Percentiles rank a stretch among this genome's conserved stretches.
These are phyloP conservation scores for Coboldia fuscipes DNA, from an alignment of 1,140 invertebrate genomes.

Conservation along the genomic window DNA sequence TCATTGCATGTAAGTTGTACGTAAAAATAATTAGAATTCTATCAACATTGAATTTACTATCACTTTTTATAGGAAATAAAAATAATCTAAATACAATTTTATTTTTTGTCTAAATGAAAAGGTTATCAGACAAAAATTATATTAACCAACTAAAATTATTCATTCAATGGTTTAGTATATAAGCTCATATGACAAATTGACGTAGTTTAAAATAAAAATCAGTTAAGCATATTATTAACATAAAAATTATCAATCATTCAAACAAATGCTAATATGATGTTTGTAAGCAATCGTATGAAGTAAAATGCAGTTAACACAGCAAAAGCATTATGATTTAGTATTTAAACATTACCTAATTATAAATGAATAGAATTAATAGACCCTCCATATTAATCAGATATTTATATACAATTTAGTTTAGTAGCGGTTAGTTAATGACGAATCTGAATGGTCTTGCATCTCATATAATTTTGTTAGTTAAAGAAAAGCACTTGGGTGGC, in stretches of 20 bases:
- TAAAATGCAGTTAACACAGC: not conserved
- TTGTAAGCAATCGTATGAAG: not conserved
- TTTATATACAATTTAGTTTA: not conserved
- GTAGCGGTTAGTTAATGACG: not conserved
- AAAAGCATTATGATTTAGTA: not conserved
- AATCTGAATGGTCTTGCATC: not conserved
- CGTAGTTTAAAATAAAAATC: too few relatives aligned
- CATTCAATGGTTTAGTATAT: too few relatives aligned
- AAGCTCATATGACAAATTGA: too few relatives aligned
- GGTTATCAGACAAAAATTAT: not conserved
- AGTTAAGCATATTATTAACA: too few relatives aligned
- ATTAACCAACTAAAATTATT: too few relatives aligned
- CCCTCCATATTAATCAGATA: not conserved
- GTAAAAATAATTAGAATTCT: conserved; percentile 4
- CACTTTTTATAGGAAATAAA: conserved; percentile 1
- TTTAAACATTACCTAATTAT: not conserved
- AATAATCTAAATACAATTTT: conserved; percentile 5
- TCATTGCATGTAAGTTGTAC: conserved; percentile 4
- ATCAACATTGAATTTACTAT: not conserved
- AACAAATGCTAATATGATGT: too few relatives aligned
- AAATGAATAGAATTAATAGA: not conserved
- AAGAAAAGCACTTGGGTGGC: conserved; percentile 90
- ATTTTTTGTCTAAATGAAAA: conserved; percentile 7
- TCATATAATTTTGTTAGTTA: conserved; percentile 26
- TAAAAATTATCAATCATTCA: too few relatives aligned